These are phyloP conservation scores for Oophaga sylvatica DNA, from an alignment of 2,797 vertebrate genomes.

Conservation along the genomic window DNA sequence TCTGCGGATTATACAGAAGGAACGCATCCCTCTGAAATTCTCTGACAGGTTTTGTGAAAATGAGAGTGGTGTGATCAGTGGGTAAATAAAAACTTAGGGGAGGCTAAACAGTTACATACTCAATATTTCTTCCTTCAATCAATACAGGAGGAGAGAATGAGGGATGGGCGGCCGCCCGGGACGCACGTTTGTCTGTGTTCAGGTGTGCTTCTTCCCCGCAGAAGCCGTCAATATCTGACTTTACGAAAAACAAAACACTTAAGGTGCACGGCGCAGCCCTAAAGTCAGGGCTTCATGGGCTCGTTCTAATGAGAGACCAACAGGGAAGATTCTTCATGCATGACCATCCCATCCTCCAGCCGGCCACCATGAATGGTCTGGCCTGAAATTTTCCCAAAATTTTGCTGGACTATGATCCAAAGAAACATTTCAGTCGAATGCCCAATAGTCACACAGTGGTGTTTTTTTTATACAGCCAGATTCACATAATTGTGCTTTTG, in stretches of 20 bases:
- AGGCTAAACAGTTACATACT: constrained; percentile 11
- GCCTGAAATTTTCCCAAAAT: too few relatives aligned
- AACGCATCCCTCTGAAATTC: neutral
- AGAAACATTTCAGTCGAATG: too few relatives aligned
- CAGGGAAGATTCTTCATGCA: neutral
- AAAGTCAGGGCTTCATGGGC: too few relatives aligned
- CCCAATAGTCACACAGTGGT: too few relatives aligned
- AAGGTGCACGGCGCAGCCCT: neutral
- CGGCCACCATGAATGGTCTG: too few relatives aligned
- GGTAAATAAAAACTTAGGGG: constrained; percentile 6
- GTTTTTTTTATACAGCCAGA: too few relatives aligned
- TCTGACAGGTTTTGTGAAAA: constrained; percentile 14
- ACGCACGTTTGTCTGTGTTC: constrained; percentile 31
- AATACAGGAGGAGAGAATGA: constrained; percentile 10
- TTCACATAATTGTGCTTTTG: too few relatives aligned
- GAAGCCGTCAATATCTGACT: constrained; percentile 28
- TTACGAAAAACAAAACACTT: constrained; percentile 22
- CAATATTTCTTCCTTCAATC: constrained; percentile 32
- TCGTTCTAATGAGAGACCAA: neutral
- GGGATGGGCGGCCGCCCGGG: constrained; percentile 26
- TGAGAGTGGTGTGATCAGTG: neutral
- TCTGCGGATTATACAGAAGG: neutral
- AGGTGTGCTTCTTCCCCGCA: constrained; percentile 9
- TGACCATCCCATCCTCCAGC: neutral
- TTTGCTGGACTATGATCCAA: too few relatives aligned